Base-by-base conservation (phyloP, 2,888 invertebrate species). In the Griposia aprilina region DNA sequence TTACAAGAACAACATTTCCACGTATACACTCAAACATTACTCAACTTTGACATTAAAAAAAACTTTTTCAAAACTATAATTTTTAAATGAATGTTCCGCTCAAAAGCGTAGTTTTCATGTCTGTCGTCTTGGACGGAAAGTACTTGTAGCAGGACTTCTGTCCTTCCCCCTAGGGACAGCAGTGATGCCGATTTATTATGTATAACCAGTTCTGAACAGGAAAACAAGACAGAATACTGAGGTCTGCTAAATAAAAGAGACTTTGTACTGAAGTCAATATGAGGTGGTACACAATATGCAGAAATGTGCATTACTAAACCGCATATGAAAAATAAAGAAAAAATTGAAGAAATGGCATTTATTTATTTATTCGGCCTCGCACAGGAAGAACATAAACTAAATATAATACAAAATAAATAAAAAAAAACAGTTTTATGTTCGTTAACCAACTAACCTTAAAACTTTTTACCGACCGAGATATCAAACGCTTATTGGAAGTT, bases 141-240 rank as follows among this genome's bases (percentile, higher is more conserved):
- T 3, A 63, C 4, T 63, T 52, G 74, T 59, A 68, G 17, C 48
- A 50, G n/a, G 81, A 60, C 52, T 8, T n/a, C 75, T 71, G 30
- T 23, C 41, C 13, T 26, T 6, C 45, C 30, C 50, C 45, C 45
- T n/a, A n/a, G 41, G n/a, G 68, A 72, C 52, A 36, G 13, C 30
- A 52, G 73, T 63, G 63, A 55, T 17, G 45, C 63, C 48, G 50
- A 80, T 74, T 74, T 74, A 74, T 80, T 80, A 80, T 80, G 63
- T 52, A 74, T 20, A 68, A 57, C 10, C 41, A 45, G 66, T 36
- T 59, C 50, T 63, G 65, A 70, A 59, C 13, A 41, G 48, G 68
- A 63, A 73, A 36, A 71, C 60, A 50, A 63, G 20, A 26, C 15
- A 7, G 67, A 57, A 73, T 50, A 63, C 41, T 30, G 59, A 30